phyloP scores from a whole-genome alignment of 2,888 invertebrate species.

The Dryococelus australis region DNA sequence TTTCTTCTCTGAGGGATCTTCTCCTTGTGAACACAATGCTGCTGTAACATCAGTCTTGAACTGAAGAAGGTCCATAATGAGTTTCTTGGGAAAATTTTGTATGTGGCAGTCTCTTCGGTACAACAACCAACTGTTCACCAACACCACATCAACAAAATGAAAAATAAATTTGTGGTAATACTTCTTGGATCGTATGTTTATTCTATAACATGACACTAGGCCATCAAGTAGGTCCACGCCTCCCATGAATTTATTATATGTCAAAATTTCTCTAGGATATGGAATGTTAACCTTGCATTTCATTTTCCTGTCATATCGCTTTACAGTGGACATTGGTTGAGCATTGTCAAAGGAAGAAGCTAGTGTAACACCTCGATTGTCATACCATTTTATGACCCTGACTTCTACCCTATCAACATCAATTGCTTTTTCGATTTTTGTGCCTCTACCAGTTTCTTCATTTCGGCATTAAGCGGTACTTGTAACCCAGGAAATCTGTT shows the following conservation, averaged over 20 bases:
- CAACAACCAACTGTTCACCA: slow-evolving; percentile 37
- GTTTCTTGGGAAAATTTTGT: neutral
- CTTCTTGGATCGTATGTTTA: too few species aligned
- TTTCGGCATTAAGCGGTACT: neutral
- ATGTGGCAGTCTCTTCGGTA: neutral
- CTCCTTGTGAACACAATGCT: neutral
- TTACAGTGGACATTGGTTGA: neutral
- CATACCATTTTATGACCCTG: slow-evolving; percentile 30
- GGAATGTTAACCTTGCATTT: neutral
- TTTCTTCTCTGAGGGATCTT: neutral
- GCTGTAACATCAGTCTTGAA: neutral
- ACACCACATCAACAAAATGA: slow-evolving; percentile 31
- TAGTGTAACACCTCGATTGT: slow-evolving; percentile 23
- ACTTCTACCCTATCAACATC: slow-evolving; percentile 1
- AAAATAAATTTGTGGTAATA: slow-evolving; percentile 33
- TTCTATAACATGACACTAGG: slow-evolving; percentile 34
- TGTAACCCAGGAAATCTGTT: neutral
- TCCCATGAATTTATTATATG: slow-evolving; percentile 32
- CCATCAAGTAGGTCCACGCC: slow-evolving; percentile 35
- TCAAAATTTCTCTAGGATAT: neutral
- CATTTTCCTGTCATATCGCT: neutral
- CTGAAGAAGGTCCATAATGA: neutral
- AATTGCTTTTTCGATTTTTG: slow-evolving; percentile 17
- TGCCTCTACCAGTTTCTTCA: slow-evolving; percentile 33
- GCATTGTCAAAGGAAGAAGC: slow-evolving; percentile 10